Evolutionary conservation across 2,113 vertebrate species (phyloP).

Genomic region (Centropristis striata): DNA sequence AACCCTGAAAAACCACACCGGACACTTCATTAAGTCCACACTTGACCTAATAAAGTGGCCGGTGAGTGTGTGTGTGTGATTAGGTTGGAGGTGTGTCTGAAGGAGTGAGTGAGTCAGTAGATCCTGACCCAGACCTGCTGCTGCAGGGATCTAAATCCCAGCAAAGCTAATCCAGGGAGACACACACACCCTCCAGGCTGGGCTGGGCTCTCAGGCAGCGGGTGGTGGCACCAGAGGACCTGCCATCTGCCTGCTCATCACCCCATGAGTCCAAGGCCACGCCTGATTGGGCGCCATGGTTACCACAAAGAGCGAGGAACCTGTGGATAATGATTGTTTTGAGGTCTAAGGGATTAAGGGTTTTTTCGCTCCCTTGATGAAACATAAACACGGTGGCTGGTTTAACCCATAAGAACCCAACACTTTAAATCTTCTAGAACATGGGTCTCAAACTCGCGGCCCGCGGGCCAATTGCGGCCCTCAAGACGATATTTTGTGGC

Average conservation of each 20-base stretch:
- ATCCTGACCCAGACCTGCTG: conserved; percentile 42
- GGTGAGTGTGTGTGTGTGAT: neutral
- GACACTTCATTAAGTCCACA: too few species aligned
- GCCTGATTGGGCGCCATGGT: conserved; percentile 54
- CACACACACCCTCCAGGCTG: conserved; percentile 39
- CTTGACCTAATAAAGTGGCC: neutral
- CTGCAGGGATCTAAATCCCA: conserved; percentile 63
- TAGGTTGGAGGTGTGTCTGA: conserved; percentile 27
- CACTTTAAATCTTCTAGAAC: too few species aligned
- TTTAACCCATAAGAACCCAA: too few species aligned
- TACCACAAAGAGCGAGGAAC: conserved; percentile 51
- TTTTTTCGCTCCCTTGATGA: conserved; percentile 9
- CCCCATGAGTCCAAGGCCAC: conserved; percentile 44
- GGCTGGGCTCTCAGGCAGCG: conserved; percentile 33
- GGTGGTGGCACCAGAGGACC: conserved; percentile 72
- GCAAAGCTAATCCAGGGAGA: conserved; percentile 73
- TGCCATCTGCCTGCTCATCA: conserved; percentile 77
- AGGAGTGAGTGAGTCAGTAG: conserved; percentile 1
- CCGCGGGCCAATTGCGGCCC: too few species aligned
- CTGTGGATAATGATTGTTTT: conserved; percentile 52
- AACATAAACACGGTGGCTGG: conserved; percentile 13
- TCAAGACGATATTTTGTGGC: too few species aligned
- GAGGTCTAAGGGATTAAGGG: conserved; percentile 13
- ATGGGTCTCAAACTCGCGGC: too few species aligned
- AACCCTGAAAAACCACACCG: too few species aligned